Conservation (phyloP, 2,888 invertebrate species). For the Drymonia ruficornis region DNA sequence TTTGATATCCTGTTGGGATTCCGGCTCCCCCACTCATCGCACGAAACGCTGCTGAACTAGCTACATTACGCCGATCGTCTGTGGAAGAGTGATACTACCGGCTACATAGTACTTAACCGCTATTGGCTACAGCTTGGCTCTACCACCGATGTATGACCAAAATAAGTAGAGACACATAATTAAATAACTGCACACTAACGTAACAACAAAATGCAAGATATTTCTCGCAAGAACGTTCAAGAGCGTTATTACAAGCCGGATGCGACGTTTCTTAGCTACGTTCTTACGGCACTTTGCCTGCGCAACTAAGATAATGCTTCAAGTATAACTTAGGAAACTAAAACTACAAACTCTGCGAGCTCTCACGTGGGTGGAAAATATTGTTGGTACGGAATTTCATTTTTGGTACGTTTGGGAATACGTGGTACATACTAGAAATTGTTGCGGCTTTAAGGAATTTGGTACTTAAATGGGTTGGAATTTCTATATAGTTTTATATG, state of each 20-base stretch:
- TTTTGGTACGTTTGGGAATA: conserved; percentile 32
- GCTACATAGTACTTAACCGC: too few relatives aligned
- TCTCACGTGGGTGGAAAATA: conserved; percentile 44
- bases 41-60: too few relatives aligned
- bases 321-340: conserved; percentile 54
- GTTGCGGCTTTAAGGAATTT: too few relatives aligned
- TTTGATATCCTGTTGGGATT: too few relatives aligned
- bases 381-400: conserved; percentile 45
- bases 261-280: conserved; percentile 3
- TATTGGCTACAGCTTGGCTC: too few relatives aligned
- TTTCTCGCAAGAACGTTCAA: background rate
- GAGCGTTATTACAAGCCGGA: background rate
- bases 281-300: conserved; percentile 27
- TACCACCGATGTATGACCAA: too few relatives aligned
- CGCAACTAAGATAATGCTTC: conserved; percentile 52
- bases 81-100: too few relatives aligned
- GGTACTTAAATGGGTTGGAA: too few relatives aligned
- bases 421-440: conserved; percentile 9
- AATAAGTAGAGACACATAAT: too few relatives aligned
- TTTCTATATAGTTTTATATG: too few relatives aligned
- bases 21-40: too few relatives aligned
- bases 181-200: background rate
- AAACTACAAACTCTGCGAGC: conserved; percentile 41
- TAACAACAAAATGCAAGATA: conserved; percentile 1
- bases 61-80: too few relatives aligned